These are phyloP conservation scores for Oxyruncus cristatus DNA, from an alignment of 2,113 vertebrate genomes.

Conservation along the genomic window DNA sequence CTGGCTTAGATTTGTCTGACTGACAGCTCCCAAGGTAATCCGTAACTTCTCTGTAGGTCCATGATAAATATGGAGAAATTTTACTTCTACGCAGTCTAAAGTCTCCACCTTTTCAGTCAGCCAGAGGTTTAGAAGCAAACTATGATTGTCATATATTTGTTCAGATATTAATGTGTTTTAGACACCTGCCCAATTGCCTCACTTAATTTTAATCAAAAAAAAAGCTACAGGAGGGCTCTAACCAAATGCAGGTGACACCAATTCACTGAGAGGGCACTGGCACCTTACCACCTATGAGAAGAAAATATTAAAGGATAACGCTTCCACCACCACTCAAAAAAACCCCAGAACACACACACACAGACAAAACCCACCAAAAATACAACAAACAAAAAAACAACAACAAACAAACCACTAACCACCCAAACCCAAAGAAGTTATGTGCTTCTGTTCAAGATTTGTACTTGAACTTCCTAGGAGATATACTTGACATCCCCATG, in stretches of 20 bases:
- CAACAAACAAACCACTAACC: background rate
- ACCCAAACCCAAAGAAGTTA: background rate
- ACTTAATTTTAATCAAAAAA: background rate
- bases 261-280: fast-evolving
- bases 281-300: too few species aligned
- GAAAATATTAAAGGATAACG: background rate
- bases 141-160: background rate
- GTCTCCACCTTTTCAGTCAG: background rate
- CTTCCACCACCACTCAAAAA: background rate
- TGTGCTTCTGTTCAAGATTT: background rate
- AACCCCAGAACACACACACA: fast-evolving
- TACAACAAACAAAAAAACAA: background rate
- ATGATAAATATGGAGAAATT: background rate
- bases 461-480: background rate
- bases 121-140: background rate
- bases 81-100: background rate
- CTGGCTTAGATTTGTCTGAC: background rate
- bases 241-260: background rate
- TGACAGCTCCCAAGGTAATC: background rate
- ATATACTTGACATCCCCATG: fast-evolving
- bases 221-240: background rate
- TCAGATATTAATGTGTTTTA: background rate
- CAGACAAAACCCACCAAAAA: background rate
- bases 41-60: background rate
- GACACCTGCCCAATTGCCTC: background rate